These are phyloP conservation scores for Heterodera schachtii DNA, from an alignment of 1,140 invertebrate species.

Conservation along the genomic window DNA sequence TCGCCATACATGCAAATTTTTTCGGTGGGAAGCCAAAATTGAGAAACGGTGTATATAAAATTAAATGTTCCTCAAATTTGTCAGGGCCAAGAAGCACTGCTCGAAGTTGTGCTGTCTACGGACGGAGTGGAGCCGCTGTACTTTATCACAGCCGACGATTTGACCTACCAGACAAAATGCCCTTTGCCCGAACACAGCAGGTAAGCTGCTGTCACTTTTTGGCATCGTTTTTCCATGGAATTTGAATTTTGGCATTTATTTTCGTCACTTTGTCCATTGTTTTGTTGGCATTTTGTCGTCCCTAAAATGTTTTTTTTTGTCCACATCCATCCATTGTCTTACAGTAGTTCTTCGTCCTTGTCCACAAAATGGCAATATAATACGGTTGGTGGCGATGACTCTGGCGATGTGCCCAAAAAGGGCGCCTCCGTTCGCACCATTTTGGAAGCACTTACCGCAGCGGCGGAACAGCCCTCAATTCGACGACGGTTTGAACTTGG, in stretches of 20 bases:
- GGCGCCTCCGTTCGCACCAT: constrained; percentile 1
- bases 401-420: neutral
- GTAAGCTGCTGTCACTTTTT: neutral
- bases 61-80: constrained; percentile 8
- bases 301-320: too few species aligned
- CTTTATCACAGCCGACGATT: constrained; percentile 64
- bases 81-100: constrained; percentile 61
- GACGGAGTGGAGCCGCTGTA: constrained; percentile 64
- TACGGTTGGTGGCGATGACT: neutral
- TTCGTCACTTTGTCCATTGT: constrained; percentile 3
- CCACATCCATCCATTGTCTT: neutral
- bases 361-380: neutral
- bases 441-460: constrained; percentile 9
- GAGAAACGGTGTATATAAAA: too few species aligned
- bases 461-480: constrained; percentile 8
- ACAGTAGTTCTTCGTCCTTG: neutral
- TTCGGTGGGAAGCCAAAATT: too few species aligned
- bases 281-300: too few species aligned
- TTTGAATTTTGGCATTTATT: neutral
- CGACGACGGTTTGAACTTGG: neutral
- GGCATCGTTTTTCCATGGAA: neutral
- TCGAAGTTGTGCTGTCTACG: constrained; percentile 64
- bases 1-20: too few species aligned
- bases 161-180: constrained; percentile 63
- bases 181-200: constrained; percentile 29